Evolutionary conservation across 2,888 invertebrate genomes (phyloP).

Genomic region (Leptopilina myrica): DNA sequence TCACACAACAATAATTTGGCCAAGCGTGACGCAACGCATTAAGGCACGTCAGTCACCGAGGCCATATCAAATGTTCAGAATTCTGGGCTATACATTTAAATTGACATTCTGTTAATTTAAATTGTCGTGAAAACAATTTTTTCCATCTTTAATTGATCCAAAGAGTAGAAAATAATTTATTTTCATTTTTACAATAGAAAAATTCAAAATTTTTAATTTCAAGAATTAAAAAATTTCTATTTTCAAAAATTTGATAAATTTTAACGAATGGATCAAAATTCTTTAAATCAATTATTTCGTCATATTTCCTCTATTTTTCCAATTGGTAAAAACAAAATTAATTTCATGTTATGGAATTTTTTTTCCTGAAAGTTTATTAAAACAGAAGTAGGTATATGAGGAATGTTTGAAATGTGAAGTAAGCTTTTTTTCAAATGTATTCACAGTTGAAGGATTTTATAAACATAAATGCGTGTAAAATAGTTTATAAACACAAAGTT

Average conservation of each 20-base stretch:
- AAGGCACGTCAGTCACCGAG: conserved; percentile 55
- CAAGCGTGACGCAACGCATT: conserved; percentile 51
- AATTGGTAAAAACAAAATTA: too few species aligned
- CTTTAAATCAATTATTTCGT: too few species aligned
- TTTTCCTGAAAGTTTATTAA: not conserved
- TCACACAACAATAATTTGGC: conserved; percentile 52
- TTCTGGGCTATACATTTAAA: conserved; percentile 47
- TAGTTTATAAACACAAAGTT: too few species aligned
- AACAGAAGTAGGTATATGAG: not conserved
- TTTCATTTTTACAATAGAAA: not conserved
- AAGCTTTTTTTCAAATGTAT: too few species aligned
- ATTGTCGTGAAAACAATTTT: not conserved
- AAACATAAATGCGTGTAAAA: too few species aligned
- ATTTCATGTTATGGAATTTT: not conserved
- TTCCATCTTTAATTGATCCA: not conserved
- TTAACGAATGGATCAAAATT: too few species aligned
- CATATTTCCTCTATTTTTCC: too few species aligned
- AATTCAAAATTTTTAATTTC: too few species aligned
- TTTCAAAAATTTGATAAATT: too few species aligned
- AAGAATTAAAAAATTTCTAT: too few species aligned
- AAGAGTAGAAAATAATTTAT: not conserved
- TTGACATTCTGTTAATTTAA: not conserved
- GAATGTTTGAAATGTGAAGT: too few species aligned
- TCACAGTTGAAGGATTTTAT: too few species aligned
- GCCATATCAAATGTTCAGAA: conserved; percentile 55